phyloP scores from a whole-genome alignment of 1,140 invertebrate genomes.

The Papilio dardanus region DNA sequence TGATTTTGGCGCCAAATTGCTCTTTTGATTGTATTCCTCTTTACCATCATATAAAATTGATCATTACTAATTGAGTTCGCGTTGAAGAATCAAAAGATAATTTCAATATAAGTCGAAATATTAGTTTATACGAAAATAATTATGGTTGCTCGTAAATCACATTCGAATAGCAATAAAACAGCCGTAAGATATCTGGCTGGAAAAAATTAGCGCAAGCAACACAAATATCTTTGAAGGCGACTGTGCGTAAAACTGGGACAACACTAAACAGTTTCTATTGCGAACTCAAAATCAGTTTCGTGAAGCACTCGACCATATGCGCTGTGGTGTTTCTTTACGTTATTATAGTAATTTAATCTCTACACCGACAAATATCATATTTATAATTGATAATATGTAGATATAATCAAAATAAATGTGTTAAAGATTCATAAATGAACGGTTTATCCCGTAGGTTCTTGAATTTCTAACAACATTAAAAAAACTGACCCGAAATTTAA shows the following conservation, averaged over 20 bases:
- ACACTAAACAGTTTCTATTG: conserved; percentile 8
- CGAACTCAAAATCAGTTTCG: conserved; percentile 14
- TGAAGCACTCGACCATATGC: conserved; percentile 8
- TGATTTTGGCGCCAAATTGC: background rate
- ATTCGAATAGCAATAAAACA: background rate
- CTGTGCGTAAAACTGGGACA: conserved; percentile 20
- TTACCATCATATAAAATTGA: background rate
- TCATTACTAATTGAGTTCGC: background rate
- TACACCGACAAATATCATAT: background rate
- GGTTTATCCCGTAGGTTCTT: background rate
- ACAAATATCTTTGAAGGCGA: conserved; percentile 18
- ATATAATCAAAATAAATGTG: too few species aligned
- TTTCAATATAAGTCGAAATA: background rate
- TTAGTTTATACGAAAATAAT: background rate
- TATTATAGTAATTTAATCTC: background rate
- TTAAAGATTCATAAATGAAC: background rate
- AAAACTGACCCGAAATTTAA: background rate
- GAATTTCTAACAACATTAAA: background rate
- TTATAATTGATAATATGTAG: background rate
- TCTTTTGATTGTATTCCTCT: background rate
- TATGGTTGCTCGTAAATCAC: background rate
- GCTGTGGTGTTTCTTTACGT: background rate
- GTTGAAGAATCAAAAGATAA: background rate
- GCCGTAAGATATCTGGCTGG: background rate
- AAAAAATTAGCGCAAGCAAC: conserved; percentile 15